A percentile compares a stretch with the other conserved stretches of the same genome.
Conservation (phyloP, 2,888 invertebrate species). For the Leptopilina syphax region DNA sequence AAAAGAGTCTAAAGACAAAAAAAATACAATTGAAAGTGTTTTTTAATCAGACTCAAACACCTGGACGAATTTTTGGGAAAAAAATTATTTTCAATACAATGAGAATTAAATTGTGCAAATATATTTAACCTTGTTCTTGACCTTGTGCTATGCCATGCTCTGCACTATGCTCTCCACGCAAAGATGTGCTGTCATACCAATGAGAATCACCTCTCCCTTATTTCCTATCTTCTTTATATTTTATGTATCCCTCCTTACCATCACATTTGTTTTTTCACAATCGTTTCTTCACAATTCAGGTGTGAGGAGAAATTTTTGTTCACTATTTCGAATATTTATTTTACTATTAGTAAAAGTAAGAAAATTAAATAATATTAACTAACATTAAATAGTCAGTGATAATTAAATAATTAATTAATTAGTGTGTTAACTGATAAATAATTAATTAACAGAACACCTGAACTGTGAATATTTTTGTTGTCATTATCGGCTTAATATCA, state of each 20-base stretch:
- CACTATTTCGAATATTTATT: no score
- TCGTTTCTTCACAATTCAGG: constrained; percentile 49
- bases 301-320: constrained; percentile 31
- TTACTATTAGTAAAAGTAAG: no score
- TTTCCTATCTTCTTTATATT: constrained; percentile 56
- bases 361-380: no score
- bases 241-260: constrained; percentile 44
- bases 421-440: neutral
- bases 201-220: constrained; percentile 65
- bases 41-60: constrained; percentile 2
- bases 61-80: constrained; percentile 44
- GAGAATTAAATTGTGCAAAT: constrained; percentile 62
- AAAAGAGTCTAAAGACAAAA: neutral
- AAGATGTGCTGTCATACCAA: constrained; percentile 77
- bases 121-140: constrained; percentile 67
- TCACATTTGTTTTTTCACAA: constrained; percentile 41
- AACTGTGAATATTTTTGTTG: constrained; percentile 43
- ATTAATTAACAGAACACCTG: constrained; percentile 47
- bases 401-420: no score
- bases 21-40: constrained; percentile 21
- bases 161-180: constrained; percentile 73
- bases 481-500: no score
- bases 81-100: constrained; percentile 20
- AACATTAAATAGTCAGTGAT: no score
- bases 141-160: constrained; percentile 74